Base-by-base conservation (phyloP, 2,888 invertebrate species). In the Euspilapteryx auroguttella region DNA sequence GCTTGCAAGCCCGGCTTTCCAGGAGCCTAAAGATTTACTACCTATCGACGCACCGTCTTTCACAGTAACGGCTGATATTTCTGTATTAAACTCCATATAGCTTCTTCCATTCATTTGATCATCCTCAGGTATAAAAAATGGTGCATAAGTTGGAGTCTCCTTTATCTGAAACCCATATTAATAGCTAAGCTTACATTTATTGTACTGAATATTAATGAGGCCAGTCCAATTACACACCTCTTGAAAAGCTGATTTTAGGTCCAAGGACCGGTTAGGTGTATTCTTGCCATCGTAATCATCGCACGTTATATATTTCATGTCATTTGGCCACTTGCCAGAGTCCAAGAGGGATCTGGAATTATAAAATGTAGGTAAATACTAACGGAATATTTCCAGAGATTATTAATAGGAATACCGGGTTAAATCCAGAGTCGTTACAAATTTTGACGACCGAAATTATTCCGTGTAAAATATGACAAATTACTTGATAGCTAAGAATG, bases 251-350 rank as follows among this genome's bases (percentile, higher is more conserved):
- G 81, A 76, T 54, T 79, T 79, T 28, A 90, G 76, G 62, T 89
- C 82, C 45, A 91, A 73, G 49, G 79, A 79, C 38, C 89, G 79
- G 38, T 78, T 79, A n/a, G 88, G 87, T 17, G 85, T 85, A 61
- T 85, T 87, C 44, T 83, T 83, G 21, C 86, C 88, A 52, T 86
- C 84, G 54, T 85, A 89, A 31, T 86, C 86, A 51, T 90, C 87
- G 51, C 91, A 93, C 22, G 82, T 82, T 37, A 87, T 80, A 56
- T 87, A 89, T 46, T 78, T 77, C 63, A 86, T 84, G 47, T 85
- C 81, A 44, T 78, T 79, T 45, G 85, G 85, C 87, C 88, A 90
- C 37, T 82, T 82, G 34, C 83, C 82, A 64, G 82, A 82, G 52
- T 81, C 76, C 51, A 86, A 66, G 65, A 86, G 79, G 55, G 85